phyloP scores from a whole-genome alignment of 2,113 vertebrate genomes.

The Axis porcinus region DNA sequence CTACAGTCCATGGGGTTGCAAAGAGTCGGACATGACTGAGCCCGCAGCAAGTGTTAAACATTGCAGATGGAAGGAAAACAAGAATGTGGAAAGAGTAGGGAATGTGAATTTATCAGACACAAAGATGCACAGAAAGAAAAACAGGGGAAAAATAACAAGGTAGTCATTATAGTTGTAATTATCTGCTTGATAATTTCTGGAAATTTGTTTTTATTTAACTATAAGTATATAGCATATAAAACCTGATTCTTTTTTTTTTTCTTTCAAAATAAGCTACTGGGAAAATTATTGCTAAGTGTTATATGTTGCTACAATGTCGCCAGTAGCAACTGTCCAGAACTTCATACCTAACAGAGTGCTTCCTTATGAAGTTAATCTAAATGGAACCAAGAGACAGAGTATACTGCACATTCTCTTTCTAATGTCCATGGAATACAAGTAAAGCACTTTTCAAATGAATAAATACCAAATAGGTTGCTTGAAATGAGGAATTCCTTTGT shows the following conservation, averaged over 20 bases:
- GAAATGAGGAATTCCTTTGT: background rate
- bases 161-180: background rate
- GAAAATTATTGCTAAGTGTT: constrained; percentile 13
- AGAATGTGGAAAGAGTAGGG: background rate
- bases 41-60: background rate
- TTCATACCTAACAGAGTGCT: background rate
- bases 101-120: background rate
- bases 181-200: background rate
- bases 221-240: background rate
- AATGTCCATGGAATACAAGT: background rate
- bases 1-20: background rate
- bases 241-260: background rate
- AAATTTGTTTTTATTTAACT: background rate
- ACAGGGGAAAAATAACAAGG: background rate
- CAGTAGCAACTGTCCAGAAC: background rate
- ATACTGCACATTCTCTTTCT: background rate
- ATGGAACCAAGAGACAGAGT: background rate
- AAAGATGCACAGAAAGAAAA: background rate
- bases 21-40: background rate
- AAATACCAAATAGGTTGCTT: background rate
- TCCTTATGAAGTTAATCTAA: constrained; percentile 5
- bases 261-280: background rate
- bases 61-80: background rate
- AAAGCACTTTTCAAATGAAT: background rate
- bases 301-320: background rate